Evolutionary conservation across 1,140 invertebrate species (phyloP), one percentile per base, ranked within the genome.

Genomic region (Ceratina australensis): DNA sequence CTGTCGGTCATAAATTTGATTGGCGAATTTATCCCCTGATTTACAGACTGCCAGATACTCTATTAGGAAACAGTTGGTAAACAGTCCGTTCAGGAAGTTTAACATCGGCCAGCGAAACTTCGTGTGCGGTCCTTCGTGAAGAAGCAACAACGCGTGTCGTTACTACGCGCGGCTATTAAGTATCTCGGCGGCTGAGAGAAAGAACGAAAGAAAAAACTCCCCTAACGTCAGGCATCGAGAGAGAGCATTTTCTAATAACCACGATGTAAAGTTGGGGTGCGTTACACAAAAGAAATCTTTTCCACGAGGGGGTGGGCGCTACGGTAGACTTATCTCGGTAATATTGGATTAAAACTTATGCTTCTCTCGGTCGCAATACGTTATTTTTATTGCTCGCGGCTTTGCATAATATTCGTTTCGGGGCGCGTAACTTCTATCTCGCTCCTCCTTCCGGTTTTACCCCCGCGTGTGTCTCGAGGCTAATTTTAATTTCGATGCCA

Each of bases 311-410:
- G 1, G 52, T n/a, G 16, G 64, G 77, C 59, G 73, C 85, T 13
- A 18, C 28, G n/a, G 15, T 66, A 82, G 90, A 92, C 90, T 92
- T 92, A 92, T 91, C 91, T 92, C 87, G 87, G 90, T 91, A 90
- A 92, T 92, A 92, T 92, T 92, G 91, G 92, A 92, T 92, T 92
- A 92, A 92, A 92, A 92, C 91, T 92, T 92, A 91, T 90, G 89
- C 90, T 87, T 90, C 87, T 90, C 89, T 86, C 87, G 88, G 82
- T 88, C 86, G 92, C 91, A 92, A 92, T 92, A 92, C 92, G 92
- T 92, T 92, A 92, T 92, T 92, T 92, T 92, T 92, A 92, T 92
- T 92, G 90, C 92, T 91, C 87, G 89, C 89, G 90, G 91, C 90
- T 92, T 92, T 92, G 92, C 92, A 92, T 92, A 92, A 92, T 92